A percentile compares a stretch with the other conserved stretches of the same genome.
phyloP scores from a whole-genome alignment of 2,797 vertebrate genomes.

The Xiphophorus birchmanni region DNA sequence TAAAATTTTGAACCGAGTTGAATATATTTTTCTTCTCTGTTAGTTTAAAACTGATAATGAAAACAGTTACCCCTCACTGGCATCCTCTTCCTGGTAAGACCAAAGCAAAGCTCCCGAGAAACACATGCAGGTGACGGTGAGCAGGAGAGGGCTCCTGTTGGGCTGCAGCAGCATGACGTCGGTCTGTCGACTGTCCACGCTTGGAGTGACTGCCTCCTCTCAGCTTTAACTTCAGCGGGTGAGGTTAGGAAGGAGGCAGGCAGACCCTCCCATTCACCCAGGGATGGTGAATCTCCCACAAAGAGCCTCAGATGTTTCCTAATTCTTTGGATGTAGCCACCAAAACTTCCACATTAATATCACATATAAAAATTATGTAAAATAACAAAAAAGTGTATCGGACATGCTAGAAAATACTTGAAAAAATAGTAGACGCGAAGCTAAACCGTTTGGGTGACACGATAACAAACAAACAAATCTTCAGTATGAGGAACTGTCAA shows the following conservation, averaged over 20 bases:
- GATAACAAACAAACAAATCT: not conserved
- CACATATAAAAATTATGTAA: not conserved
- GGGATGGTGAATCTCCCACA: not conserved
- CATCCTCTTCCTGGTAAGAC: constrained; percentile 89
- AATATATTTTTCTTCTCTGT: not conserved
- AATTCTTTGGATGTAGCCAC: constrained; percentile 3
- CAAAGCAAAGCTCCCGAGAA: constrained; percentile 83
- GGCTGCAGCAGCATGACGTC: constrained; percentile 70
- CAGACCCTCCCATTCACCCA: constrained; percentile 61
- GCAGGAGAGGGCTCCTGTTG: constrained; percentile 62
- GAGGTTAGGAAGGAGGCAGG: constrained; percentile 3
- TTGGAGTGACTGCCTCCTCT: constrained; percentile 26
- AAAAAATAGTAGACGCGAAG: too few species aligned
- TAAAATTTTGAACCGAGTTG: not conserved
- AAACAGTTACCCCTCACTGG: constrained; percentile 84
- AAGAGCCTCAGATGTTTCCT: not conserved
- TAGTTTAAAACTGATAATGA: not conserved
- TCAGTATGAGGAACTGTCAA: not conserved
- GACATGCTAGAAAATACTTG: not conserved
- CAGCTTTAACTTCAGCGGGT: constrained; percentile 20
- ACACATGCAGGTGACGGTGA: constrained; percentile 73
- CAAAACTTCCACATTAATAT: not conserved
- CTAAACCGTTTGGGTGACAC: not conserved
- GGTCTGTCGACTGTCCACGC: constrained; percentile 47
- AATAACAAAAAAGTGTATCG: not conserved